Evolutionary conservation across 1,140 invertebrate species (phyloP).

Genomic region (Diorhabda carinulata): DNA sequence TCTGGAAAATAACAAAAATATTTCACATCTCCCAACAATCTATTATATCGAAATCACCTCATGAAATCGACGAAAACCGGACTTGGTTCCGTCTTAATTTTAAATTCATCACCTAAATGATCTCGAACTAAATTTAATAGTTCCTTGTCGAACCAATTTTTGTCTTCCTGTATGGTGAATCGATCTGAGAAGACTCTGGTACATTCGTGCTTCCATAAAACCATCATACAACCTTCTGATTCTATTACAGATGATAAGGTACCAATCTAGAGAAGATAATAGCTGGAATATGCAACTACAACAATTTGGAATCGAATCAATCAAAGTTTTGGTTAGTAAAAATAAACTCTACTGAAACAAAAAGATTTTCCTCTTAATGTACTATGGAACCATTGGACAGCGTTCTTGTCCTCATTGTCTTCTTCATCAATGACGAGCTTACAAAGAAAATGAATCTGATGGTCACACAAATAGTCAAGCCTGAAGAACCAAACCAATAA

Average conservation of each 20-base stretch:
- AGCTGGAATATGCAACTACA: not conserved
- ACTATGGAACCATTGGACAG: no score
- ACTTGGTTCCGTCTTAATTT: slow-evolving; percentile 65
- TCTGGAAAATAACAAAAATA: slow-evolving; percentile 50
- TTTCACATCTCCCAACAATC: slow-evolving; percentile 4
- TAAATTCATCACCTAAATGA: slow-evolving; percentile 63
- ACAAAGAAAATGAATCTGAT: no score
- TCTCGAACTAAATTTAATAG: slow-evolving; percentile 62
- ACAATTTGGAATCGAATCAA: no score
- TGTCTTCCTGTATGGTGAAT: slow-evolving; percentile 74
- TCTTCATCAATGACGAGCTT: no score
- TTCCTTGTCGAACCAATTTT: slow-evolving; percentile 75
- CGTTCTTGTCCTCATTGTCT: no score
- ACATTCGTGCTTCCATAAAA: slow-evolving; percentile 94
- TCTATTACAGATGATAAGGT: slow-evolving; percentile 84
- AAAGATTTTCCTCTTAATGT: no score
- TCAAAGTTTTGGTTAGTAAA: no score
- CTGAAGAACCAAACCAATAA: no score
- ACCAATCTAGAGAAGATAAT: slow-evolving; percentile 52
- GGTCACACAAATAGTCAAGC: no score
- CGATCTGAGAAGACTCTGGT: slow-evolving; percentile 88
- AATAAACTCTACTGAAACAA: no score
- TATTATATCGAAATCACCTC: slow-evolving; percentile 55
- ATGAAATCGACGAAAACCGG: slow-evolving; percentile 91
- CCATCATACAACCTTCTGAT: slow-evolving; percentile 73